phyloP scores from a whole-genome alignment of 2,113 vertebrate species.

The Beaufortia kweichowensis region DNA sequence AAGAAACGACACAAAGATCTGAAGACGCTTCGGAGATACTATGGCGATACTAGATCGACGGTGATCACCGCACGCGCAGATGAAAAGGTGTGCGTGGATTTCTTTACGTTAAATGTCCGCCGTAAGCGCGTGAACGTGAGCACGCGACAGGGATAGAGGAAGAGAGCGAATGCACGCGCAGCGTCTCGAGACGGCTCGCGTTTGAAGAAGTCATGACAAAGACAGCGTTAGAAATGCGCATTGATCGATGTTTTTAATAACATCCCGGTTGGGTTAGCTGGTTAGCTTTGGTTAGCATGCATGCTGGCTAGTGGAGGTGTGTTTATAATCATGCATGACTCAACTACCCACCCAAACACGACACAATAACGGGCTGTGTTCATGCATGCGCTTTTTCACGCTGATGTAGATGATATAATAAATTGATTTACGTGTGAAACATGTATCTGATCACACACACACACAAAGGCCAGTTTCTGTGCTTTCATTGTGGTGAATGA shows the following conservation, averaged over 20 bases:
- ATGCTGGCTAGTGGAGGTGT: constrained; percentile 7
- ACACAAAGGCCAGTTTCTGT: background rate
- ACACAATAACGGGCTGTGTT: background rate
- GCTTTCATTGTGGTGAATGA: background rate
- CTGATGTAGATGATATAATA: background rate
- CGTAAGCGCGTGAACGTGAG: background rate
- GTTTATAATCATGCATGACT: background rate
- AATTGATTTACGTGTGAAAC: background rate
- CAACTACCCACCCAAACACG: background rate
- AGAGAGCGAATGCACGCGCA: background rate
- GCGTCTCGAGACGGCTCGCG: background rate
- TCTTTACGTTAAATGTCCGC: constrained; percentile 8
- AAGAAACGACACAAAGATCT: background rate
- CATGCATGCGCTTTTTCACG: background rate
- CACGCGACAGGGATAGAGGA: background rate
- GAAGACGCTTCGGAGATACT: background rate
- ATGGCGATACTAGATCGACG: constrained; percentile 5
- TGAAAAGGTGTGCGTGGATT: constrained; percentile 27
- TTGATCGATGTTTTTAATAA: background rate
- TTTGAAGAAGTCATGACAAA: background rate
- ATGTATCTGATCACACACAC: background rate
- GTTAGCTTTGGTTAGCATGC: constrained; percentile 24
- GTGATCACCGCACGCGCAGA: constrained; percentile 2
- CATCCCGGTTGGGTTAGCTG: background rate
- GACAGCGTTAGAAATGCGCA: background rate